Evolutionary conservation across 2,113 vertebrate genomes (phyloP).

Genomic region (Leptocoma aspasia): DNA sequence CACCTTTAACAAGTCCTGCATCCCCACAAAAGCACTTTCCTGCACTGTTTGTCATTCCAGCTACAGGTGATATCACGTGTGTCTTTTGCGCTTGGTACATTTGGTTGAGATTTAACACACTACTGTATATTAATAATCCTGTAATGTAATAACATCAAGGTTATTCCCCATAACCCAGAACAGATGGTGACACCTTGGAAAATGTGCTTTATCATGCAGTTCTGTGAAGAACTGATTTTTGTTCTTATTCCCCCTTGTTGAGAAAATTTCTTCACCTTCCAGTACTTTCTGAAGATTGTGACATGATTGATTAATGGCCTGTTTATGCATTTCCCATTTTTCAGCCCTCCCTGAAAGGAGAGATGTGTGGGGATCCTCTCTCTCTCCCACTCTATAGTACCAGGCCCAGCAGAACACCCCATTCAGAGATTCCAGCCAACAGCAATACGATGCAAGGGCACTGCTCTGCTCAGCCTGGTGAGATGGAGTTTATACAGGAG

Average conservation of each 20-base stretch:
- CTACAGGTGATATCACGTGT: rapidly evolving
- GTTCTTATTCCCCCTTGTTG: not conserved
- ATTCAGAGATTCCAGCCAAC: not conserved
- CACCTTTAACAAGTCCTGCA: not conserved
- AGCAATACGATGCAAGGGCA: rapidly evolving
- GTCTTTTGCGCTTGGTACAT: not conserved
- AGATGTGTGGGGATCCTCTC: not conserved
- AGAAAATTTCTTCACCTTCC: not conserved
- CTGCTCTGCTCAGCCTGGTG: rapidly evolving
- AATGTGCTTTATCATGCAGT: not conserved
- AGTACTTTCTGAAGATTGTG: not conserved
- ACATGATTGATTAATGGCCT: not conserved
- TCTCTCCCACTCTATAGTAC: not conserved
- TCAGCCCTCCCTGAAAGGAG: not conserved
- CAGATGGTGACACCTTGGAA: constrained; percentile 11
- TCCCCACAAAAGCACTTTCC: not conserved
- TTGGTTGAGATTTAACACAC: constrained; percentile 18
- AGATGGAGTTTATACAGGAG: not conserved
- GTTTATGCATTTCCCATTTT: not conserved
- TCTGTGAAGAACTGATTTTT: not conserved
- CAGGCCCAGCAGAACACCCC: rapidly evolving
- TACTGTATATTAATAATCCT: constrained; percentile 25
- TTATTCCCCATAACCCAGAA: not conserved
- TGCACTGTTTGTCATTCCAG: not conserved
- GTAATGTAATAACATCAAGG: constrained; percentile 18